Conservation (phyloP, 2,113 vertebrate genomes). For the Dromaius novaehollandiae region DNA sequence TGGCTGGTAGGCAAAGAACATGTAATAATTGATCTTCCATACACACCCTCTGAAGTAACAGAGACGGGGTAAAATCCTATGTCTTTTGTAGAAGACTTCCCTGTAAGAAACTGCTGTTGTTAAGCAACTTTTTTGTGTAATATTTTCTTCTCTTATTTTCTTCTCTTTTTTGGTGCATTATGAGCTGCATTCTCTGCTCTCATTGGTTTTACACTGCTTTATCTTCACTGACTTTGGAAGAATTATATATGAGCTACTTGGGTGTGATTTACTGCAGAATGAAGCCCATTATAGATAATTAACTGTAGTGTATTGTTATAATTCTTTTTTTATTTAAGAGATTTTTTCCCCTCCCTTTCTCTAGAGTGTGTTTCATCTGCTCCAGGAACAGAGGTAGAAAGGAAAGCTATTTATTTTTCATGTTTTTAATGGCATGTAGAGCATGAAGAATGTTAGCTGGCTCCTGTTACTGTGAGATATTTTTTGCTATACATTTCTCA, state of each 20-base stretch:
- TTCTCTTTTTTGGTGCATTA: neutral
- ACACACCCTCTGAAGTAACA: neutral
- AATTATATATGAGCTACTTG: neutral
- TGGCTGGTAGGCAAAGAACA: neutral
- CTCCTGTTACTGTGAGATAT: neutral
- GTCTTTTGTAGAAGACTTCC: neutral
- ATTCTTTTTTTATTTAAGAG: neutral
- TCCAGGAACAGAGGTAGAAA: neutral
- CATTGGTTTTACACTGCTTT: neutral
- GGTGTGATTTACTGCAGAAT: constrained; percentile 1
- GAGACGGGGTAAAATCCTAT: neutral
- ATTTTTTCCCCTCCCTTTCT: neutral
- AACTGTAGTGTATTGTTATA: constrained; percentile 2
- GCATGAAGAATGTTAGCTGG: neutral
- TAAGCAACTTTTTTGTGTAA: neutral
- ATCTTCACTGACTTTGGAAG: neutral
- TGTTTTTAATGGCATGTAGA: constrained; percentile 26
- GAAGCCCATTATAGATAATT: constrained; percentile 9
- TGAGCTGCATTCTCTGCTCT: neutral
- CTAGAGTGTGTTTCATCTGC: constrained; percentile 7
- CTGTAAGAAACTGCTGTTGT: neutral
- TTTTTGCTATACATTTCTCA: neutral
- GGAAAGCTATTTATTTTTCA: constrained; percentile 16
- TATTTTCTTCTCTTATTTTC: neutral
- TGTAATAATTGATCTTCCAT: neutral